phyloP scores from a whole-genome alignment of 2,113 vertebrate genomes.

The Psammodynastes pulverulentus region DNA sequence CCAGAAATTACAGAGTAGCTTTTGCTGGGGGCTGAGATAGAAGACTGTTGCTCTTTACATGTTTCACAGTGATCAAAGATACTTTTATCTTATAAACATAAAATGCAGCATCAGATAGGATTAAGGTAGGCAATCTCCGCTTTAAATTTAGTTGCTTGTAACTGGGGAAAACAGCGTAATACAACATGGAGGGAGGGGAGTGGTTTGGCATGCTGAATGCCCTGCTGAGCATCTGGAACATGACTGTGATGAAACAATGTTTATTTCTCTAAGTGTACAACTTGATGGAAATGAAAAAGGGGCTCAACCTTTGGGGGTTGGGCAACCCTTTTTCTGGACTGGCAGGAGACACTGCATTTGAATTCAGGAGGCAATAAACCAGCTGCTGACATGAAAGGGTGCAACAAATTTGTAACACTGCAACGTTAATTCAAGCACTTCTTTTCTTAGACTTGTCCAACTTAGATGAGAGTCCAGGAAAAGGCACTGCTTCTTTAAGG shows the following conservation, averaged over 20 bases:
- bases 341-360: not conserved
- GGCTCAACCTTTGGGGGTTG: not conserved
- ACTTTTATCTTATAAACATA: not conserved
- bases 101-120: not conserved
- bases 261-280: not conserved
- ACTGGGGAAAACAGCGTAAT: not conserved
- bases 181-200: not conserved
- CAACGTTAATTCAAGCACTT: not conserved
- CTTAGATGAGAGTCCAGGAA: not conserved
- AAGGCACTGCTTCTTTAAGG: not conserved
- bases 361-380: not conserved
- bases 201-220: not conserved
- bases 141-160: not conserved
- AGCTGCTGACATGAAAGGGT: not conserved
- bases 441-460: not conserved
- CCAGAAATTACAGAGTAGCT: not conserved
- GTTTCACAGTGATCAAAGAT: not conserved
- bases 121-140: not conserved
- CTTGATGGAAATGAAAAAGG: not conserved
- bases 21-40: not conserved
- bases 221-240: not conserved
- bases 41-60: not conserved
- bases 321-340: not conserved
- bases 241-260: not conserved
- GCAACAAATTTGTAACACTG: not conserved